Conservation (phyloP, 2,797 vertebrate genomes). For the Enteromius thamalakanensis region DNA sequence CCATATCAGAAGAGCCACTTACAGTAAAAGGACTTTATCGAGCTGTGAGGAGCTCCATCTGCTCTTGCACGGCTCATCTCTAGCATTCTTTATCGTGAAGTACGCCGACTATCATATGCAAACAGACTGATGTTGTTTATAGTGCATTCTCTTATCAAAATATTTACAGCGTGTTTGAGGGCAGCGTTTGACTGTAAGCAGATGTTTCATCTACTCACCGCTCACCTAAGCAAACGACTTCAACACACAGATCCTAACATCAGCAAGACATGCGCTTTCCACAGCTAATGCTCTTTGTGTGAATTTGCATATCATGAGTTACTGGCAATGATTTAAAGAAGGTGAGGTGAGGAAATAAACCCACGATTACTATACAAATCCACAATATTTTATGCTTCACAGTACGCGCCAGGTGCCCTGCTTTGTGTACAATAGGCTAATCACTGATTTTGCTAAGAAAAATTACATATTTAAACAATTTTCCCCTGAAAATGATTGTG, state of each 20-base stretch:
- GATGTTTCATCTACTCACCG: slow-evolving; percentile 68
- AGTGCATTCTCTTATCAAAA: slow-evolving; percentile 77
- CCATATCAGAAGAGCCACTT: slow-evolving; percentile 8
- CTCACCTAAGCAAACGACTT: slow-evolving; percentile 73
- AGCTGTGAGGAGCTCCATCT: neutral
- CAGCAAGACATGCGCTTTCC: slow-evolving; percentile 56
- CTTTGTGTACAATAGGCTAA: neutral
- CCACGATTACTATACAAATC: neutral
- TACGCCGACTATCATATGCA: slow-evolving; percentile 79
- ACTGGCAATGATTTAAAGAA: neutral
- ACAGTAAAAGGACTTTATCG: neutral
- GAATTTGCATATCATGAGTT: neutral
- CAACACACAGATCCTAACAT: neutral
- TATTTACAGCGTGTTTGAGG: slow-evolving; percentile 76
- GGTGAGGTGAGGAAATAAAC: neutral
- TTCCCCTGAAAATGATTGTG: neutral
- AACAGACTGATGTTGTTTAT: slow-evolving; percentile 78
- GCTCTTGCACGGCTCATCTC: slow-evolving; percentile 23
- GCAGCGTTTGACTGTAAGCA: slow-evolving; percentile 76
- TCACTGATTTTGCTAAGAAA: neutral
- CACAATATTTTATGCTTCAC: neutral
- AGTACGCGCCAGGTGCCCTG: neutral
- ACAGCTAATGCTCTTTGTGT: neutral
- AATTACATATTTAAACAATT: too few species aligned
- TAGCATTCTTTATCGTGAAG: slow-evolving; percentile 53